Evolutionary conservation across 2,113 vertebrate species (phyloP), one percentile per base, ranked within the genome.

Genomic region (Epinephelus cyanopodus): DNA sequence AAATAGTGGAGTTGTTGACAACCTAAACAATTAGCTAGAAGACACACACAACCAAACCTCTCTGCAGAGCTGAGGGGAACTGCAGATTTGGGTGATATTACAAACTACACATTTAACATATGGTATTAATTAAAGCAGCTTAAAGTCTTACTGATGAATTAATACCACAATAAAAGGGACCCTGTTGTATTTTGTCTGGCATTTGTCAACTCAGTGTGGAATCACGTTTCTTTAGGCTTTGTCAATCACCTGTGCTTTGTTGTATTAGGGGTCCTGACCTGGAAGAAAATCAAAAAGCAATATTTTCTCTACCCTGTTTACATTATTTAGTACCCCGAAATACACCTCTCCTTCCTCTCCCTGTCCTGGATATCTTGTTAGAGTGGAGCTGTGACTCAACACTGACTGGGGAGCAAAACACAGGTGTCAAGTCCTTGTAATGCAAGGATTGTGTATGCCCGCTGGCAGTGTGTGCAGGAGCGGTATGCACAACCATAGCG

Each of bases 291-390:
- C 47, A 48, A 42, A 77, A 76, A 75, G n/a, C 56, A 29, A 33
- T 72, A 45, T 71, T 76, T 78, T 5, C 25, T 83, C 27, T 47
- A 66, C 53, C 21, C 57, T 72, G 42, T 74, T 70, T 91, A 50
- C 63, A 92, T 90, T 85, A 91, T 93, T 91, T 85, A 90, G 48
- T 56, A n/a, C 21, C 57, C 58, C 73, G 81, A 87, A n/a, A 76
- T 68, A 72, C 68, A 77, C 63, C 65, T 81, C 81, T 17, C 13
- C 58, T 6, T 82, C 70, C 25, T 39, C 57, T 56, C 39, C 27
- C 21, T 64, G 58, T 74, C 54, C 79, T 69, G 70, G 87, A 76
- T 72, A 75, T 85, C 81, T 89, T 79, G 82, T 84, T 81, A 66
- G 76, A 81, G 71, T 37, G 27, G 47, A 77, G 76, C 71, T 79